Conservation (phyloP, 2,113 vertebrate species). For the Dicerorhinus sumatrensis region DNA sequence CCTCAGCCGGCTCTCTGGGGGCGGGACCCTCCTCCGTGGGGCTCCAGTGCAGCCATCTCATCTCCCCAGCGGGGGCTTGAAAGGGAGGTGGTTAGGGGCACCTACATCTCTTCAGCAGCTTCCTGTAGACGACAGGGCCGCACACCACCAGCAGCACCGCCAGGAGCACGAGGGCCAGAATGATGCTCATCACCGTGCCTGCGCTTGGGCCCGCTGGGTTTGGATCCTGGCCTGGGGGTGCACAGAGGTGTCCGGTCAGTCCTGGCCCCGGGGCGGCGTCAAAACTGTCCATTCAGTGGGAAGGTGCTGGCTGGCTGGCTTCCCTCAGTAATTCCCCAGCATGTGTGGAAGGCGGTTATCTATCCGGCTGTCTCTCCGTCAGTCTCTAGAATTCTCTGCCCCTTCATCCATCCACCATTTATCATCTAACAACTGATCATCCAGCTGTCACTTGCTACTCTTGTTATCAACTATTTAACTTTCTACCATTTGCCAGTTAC, state of each 20-base stretch:
- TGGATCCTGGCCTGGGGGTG: conserved; percentile 76
- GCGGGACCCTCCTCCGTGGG: neutral
- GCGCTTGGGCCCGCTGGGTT: neutral
- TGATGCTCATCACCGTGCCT: conserved; percentile 79
- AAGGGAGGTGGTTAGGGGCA: neutral
- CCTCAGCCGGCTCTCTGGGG: neutral
- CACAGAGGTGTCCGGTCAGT: neutral
- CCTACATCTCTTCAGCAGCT: conserved; percentile 87
- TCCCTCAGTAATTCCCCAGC: neutral
- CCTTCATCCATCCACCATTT: neutral
- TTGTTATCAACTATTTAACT: neutral
- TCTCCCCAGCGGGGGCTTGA: neutral
- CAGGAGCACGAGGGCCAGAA: conserved; percentile 84
- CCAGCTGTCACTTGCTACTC: neutral
- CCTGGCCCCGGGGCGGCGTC: rapidly evolving
- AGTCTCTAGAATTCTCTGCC: neutral
- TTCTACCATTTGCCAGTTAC: neutral
- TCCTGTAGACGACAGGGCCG: conserved; percentile 82
- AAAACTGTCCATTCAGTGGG: neutral
- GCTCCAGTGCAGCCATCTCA: neutral
- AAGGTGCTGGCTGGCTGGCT: neutral
- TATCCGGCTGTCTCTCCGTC: neutral
- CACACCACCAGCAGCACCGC: conserved; percentile 76
- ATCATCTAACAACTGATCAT: neutral
- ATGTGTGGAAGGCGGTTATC: neutral